Percentiles rank a stretch among this genome's conserved stretches.
phyloP scores from a whole-genome alignment of 1,140 invertebrate genomes.

The Bombus waltoni region DNA sequence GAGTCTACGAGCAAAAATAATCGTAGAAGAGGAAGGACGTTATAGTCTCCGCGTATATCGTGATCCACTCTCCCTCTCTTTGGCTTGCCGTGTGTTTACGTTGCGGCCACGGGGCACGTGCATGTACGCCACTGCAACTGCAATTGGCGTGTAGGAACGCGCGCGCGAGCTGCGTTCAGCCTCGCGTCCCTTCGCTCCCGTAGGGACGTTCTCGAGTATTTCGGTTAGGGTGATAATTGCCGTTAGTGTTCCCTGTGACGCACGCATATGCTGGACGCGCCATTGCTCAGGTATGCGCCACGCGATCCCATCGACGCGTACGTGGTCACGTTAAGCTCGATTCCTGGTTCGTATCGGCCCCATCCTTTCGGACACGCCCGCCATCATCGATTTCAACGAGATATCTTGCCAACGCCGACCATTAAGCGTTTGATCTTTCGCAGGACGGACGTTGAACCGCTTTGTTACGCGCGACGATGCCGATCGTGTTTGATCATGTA shows the following conservation, averaged over 20 bases:
- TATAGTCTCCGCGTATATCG: neutral
- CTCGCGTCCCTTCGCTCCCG: neutral
- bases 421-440: conserved; percentile 18
- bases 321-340: conserved; percentile 11
- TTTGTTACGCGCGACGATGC: neutral
- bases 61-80: neutral
- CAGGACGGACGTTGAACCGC: neutral
- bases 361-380: neutral
- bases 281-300: conserved; percentile 23
- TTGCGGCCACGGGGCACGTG: conserved; percentile 58
- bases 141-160: conserved; percentile 25
- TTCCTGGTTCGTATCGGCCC: neutral
- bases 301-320: conserved; percentile 1
- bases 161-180: neutral
- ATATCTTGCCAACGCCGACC: neutral
- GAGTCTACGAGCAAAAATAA: conserved; percentile 41
- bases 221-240: conserved; percentile 77
- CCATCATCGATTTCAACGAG: conserved; percentile 14
- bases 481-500: neutral
- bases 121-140: conserved; percentile 55
- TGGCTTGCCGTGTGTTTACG: conserved; percentile 29
- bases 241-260: conserved; percentile 72
- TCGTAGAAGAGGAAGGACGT: conserved; percentile 10
- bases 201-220: conserved; percentile 38
- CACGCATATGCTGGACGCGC: conserved; percentile 56